phyloP scores from a whole-genome alignment of 2,888 invertebrate genomes.

The Hirtodrosophila cameraria region DNA sequence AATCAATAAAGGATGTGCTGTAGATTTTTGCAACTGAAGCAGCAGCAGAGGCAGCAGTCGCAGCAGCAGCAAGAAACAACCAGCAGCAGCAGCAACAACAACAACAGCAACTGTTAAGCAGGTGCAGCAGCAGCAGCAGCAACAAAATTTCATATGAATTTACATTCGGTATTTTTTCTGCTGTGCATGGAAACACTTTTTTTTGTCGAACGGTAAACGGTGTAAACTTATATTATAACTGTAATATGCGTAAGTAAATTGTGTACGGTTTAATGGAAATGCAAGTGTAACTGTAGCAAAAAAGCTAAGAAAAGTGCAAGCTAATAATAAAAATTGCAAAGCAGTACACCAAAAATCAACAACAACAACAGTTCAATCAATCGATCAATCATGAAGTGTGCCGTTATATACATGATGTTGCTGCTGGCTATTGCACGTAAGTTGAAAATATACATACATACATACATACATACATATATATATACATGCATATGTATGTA shows the following conservation, averaged over 20 bases:
- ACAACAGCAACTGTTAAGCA: slow-evolving; percentile 26
- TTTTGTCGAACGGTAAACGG: slow-evolving; percentile 21
- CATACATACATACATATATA: too few species aligned
- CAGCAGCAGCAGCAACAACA: slow-evolving; percentile 18
- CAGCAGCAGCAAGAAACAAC: slow-evolving; percentile 24
- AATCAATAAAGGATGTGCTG: slow-evolving; percentile 82
- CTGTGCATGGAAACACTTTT: background rate
- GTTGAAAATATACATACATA: slow-evolving; percentile 31
- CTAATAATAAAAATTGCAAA: slow-evolving; percentile 7
- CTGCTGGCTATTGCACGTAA: slow-evolving; percentile 70
- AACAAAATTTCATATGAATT: slow-evolving; percentile 14
- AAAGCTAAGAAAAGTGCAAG: slow-evolving; percentile 8
- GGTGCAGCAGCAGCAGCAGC: slow-evolving; percentile 27
- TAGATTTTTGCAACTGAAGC: slow-evolving; percentile 61
- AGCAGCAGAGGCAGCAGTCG: slow-evolving; percentile 11
- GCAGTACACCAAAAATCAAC: background rate
- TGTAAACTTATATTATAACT: slow-evolving; percentile 20
- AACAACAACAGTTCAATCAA: slow-evolving; percentile 7
- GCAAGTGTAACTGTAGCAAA: background rate
- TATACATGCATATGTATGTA: too few species aligned
- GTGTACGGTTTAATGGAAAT: slow-evolving; percentile 2
- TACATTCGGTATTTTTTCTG: slow-evolving; percentile 14
- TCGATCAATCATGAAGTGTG: slow-evolving; percentile 58
- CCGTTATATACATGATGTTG: slow-evolving; percentile 57
- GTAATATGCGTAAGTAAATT: slow-evolving; percentile 28